These are phyloP conservation scores for Noturus placidus DNA, from an alignment of 2,113 vertebrate species.

Conservation along the genomic window DNA sequence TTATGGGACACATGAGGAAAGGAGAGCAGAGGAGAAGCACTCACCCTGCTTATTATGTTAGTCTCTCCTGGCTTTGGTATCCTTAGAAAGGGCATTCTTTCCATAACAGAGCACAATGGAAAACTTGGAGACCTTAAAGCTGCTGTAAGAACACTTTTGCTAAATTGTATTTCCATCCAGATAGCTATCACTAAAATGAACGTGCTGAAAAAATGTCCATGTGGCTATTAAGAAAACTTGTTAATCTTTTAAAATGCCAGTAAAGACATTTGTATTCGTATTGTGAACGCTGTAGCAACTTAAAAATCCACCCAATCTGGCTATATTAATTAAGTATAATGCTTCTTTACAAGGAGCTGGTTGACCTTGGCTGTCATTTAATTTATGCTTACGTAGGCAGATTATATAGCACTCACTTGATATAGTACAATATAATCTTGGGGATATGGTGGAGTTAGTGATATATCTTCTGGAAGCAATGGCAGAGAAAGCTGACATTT, in stretches of 20 bases:
- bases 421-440: neutral
- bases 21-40: neutral
- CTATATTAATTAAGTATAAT: neutral
- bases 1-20: conserved; percentile 25
- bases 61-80: conserved; percentile 1
- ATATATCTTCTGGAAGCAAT: neutral
- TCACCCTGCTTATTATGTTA: neutral
- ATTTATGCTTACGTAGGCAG: neutral
- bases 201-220: neutral
- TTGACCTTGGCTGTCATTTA: neutral
- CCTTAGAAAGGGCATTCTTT: neutral
- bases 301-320: neutral
- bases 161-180: neutral
- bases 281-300: neutral
- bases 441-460: neutral
- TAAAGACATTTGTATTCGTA: neutral
- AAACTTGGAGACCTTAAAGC: neutral
- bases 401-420: neutral
- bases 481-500: neutral
- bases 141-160: neutral
- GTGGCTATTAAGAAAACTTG: neutral
- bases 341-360: neutral
- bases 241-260: neutral
- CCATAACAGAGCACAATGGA: neutral
- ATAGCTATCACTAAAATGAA: neutral